These are phyloP conservation scores for Cheilosia scutellata DNA, from an alignment of 2,888 invertebrate species.

Conservation along the genomic window DNA sequence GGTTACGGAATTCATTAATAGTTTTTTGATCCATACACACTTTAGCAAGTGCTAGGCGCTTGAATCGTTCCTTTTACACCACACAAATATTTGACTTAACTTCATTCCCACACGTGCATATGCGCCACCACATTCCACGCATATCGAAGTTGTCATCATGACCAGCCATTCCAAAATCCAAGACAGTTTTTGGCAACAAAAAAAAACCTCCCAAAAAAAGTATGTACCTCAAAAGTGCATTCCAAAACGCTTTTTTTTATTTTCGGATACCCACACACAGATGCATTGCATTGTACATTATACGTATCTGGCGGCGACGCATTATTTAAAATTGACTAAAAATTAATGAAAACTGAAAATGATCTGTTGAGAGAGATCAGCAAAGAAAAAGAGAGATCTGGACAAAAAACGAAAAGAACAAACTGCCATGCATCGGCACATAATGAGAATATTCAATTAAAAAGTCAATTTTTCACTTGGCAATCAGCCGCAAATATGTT, in stretches of 20 bases:
- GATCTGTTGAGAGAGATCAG: constrained; percentile 43
- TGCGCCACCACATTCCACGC: constrained; percentile 65
- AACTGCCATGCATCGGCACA: constrained; percentile 54
- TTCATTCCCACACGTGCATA: constrained; percentile 29
- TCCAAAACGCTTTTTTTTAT: constrained; percentile 23
- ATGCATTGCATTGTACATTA: not conserved
- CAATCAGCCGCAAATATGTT: constrained; percentile 73
- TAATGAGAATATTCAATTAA: constrained; percentile 75
- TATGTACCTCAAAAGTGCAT: constrained; percentile 29
- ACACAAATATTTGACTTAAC: constrained; percentile 1
- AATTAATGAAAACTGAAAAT: constrained; percentile 72
- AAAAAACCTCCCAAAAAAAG: constrained; percentile 19
- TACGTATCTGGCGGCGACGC: not conserved
- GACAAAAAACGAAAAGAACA: constrained; percentile 36
- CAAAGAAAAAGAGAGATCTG: not conserved
- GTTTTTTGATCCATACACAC: no score
- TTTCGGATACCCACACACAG: constrained; percentile 22
- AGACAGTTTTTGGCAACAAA: constrained; percentile 31
- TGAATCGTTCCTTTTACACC: no score
- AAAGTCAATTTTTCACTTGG: constrained; percentile 75
- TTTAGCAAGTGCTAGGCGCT: no score
- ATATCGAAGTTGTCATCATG: constrained; percentile 69
- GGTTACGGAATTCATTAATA: no score
- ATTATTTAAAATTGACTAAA: constrained; percentile 18
- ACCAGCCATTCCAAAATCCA: constrained; percentile 45